Percentiles rank a stretch among this genome's conserved stretches.
Evolutionary conservation across 2,888 invertebrate genomes (phyloP).

Genomic region (Lasioglossum lativentre): DNA sequence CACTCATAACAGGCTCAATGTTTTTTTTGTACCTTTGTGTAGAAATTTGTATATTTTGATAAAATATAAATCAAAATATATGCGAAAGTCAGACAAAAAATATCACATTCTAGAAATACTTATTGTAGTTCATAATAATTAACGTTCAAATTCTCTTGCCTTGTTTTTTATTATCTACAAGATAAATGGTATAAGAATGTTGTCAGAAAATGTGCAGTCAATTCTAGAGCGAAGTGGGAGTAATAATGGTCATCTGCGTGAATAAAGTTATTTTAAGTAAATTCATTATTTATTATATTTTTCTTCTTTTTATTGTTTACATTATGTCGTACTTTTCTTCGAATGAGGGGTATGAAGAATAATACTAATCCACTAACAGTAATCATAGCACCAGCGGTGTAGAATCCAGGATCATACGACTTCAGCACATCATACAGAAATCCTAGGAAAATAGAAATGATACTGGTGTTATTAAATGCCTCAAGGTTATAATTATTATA

Average conservation of each 20-base stretch:
- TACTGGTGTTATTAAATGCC: background rate
- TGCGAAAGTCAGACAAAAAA: background rate
- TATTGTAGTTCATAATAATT: background rate
- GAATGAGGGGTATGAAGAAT: conserved; percentile 89
- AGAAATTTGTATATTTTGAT: no score
- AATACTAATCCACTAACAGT: conserved; percentile 95
- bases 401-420: conserved; percentile 95
- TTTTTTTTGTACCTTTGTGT: background rate
- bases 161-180: background rate
- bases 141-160: background rate
- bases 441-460: conserved; percentile 86
- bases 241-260: background rate
- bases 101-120: background rate
- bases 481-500: background rate
- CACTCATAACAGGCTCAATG: background rate
- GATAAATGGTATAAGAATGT: background rate
- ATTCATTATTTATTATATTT: conserved; percentile 80
- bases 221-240: background rate
- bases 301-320: conserved; percentile 84
- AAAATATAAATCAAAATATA: background rate
- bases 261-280: conserved; percentile 22
- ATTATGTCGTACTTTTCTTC: conserved; percentile 45
- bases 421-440: conserved; percentile 91
- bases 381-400: conserved; percentile 94
- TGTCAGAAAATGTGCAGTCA: background rate